phyloP scores from a whole-genome alignment of 2,888 invertebrate genomes.

The Drosophila mercatorum region DNA sequence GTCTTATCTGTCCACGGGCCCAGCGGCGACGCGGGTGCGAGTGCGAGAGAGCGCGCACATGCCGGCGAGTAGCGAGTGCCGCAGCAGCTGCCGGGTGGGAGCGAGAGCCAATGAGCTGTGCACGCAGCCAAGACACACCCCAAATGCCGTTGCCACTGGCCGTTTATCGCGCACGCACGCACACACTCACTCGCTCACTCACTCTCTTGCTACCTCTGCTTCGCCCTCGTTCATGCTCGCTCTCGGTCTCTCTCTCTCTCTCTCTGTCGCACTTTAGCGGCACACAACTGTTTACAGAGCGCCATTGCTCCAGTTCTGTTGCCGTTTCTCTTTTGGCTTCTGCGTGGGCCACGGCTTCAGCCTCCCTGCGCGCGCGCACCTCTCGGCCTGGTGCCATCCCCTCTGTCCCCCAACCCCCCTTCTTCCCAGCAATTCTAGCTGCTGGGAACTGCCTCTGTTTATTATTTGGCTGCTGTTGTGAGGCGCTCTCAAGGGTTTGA shows the following conservation, averaged over 20 bases:
- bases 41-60: constrained; percentile 50
- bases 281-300: constrained; percentile 59
- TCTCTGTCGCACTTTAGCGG: constrained; percentile 6
- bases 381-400: background rate
- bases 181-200: background rate
- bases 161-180: constrained; percentile 27
- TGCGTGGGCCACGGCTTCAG: constrained; percentile 32
- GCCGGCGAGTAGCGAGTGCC: constrained; percentile 58
- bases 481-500: constrained; percentile 75
- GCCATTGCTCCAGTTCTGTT: constrained; percentile 67
- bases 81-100: constrained; percentile 22
- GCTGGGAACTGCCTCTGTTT: constrained; percentile 51
- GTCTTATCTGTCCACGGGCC: constrained; percentile 53
- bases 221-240: constrained; percentile 17
- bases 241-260: constrained; percentile 16
- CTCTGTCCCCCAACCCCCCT: background rate
- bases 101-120: constrained; percentile 36
- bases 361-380: constrained; percentile 46
- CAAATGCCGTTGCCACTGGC: constrained; percentile 48
- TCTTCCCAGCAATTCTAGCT: background rate
- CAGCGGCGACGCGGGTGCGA: constrained; percentile 5
- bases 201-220: constrained; percentile 13
- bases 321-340: constrained; percentile 43
- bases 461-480: constrained; percentile 67
- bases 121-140: constrained; percentile 62